These are phyloP conservation scores for Scelioninae gen. 2 DNA, from an alignment of 2,888 invertebrate genomes.

Conservation along the genomic window DNA sequence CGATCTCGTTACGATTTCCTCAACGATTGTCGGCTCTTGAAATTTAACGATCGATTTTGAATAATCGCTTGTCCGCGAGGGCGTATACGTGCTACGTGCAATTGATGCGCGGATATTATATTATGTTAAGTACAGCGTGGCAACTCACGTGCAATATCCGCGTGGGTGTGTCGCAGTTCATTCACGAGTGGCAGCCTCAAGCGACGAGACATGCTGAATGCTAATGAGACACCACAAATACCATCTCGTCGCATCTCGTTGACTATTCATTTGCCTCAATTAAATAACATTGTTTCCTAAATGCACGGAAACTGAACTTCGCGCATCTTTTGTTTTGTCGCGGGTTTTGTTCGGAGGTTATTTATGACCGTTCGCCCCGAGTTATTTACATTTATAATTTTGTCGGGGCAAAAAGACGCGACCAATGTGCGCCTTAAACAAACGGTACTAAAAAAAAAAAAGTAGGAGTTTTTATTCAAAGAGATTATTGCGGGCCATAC, in stretches of 20 bases:
- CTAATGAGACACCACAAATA: conserved; percentile 65
- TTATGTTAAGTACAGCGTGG: conserved; percentile 49
- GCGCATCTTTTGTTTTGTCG: conserved; percentile 42
- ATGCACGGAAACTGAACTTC: conserved; percentile 38
- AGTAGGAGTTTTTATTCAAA: no score
- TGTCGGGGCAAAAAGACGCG: conserved; percentile 5
- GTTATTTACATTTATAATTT: conserved; percentile 49
- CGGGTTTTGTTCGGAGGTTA: conserved; percentile 30
- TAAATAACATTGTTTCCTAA: conserved; percentile 48
- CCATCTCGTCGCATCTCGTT: conserved; percentile 40
- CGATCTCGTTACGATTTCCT: conserved; percentile 14
- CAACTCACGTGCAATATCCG: conserved; percentile 54
- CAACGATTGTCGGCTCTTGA: conserved; percentile 28
- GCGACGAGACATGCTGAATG: conserved; percentile 68
- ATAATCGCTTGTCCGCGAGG: conserved; percentile 38
- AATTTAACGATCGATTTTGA: conserved; percentile 44
- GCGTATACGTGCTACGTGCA: conserved; percentile 44
- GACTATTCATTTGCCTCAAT: conserved; percentile 55
- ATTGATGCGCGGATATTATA: conserved; percentile 56
- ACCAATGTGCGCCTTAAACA: no score
- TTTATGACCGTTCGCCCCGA: conserved; percentile 9
- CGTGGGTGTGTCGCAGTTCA: conserved; percentile 64
- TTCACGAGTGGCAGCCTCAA: conserved; percentile 68
- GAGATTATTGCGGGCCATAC: no score
- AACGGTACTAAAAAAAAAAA: no score